Conservation (phyloP, 2,888 invertebrate genomes). For the Microctonus hyperodae region DNA sequence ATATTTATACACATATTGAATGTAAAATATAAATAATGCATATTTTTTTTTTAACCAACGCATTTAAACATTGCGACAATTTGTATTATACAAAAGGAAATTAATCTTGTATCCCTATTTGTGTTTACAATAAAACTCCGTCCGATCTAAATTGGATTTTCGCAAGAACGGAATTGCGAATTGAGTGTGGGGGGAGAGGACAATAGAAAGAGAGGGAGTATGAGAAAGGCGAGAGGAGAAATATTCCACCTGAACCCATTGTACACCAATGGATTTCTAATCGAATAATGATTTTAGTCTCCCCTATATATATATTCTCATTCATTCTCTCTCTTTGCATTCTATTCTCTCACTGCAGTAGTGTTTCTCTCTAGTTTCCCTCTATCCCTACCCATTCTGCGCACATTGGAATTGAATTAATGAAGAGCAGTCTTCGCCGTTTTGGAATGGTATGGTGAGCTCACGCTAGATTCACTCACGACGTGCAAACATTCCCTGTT, state of each 20-base stretch:
- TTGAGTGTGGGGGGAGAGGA: slow-evolving; percentile 12
- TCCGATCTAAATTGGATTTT: slow-evolving; percentile 29
- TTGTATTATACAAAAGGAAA: slow-evolving; percentile 25
- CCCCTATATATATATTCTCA: not conserved
- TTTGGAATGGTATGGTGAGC: slow-evolving; percentile 29
- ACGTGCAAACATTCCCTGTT: slow-evolving; percentile 39
- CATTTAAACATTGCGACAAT: slow-evolving; percentile 13
- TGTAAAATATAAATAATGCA: not conserved
- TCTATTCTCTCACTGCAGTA: not conserved
- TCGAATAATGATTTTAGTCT: slow-evolving; percentile 32
- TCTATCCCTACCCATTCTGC: slow-evolving; percentile 21
- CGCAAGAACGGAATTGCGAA: slow-evolving; percentile 26
- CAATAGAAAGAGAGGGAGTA: not conserved
- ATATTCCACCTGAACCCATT: slow-evolving; percentile 28
- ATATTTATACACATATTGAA: too few species aligned
- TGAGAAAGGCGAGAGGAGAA: slow-evolving; percentile 3
- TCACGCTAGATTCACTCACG: slow-evolving; percentile 36
- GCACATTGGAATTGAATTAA: slow-evolving; percentile 41
- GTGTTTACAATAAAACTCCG: slow-evolving; percentile 30
- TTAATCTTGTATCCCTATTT: slow-evolving; percentile 28
- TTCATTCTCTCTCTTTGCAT: not conserved
- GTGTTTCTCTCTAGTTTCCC: slow-evolving; percentile 27
- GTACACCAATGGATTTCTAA: slow-evolving; percentile 28
- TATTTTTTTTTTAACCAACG: not conserved
- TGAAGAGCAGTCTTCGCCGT: slow-evolving; percentile 41